phyloP scores from a whole-genome alignment of 1,140 invertebrate genomes.

The Oryctes rhinoceros region DNA sequence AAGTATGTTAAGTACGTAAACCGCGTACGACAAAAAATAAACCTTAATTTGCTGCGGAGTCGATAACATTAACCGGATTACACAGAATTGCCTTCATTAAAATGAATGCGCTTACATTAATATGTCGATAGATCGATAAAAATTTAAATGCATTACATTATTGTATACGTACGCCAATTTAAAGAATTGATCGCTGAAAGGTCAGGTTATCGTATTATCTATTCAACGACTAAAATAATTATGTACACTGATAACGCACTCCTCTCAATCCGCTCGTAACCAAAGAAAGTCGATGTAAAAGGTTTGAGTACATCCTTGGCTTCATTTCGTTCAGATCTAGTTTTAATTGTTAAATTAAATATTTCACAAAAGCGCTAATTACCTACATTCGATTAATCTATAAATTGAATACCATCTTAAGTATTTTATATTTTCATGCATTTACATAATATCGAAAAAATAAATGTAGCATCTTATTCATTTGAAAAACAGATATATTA shows the following conservation, averaged over 20 bases:
- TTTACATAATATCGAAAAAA: no score
- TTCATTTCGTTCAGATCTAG: background rate
- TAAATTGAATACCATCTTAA: background rate
- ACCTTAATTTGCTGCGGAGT: no score
- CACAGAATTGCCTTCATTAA: no score
- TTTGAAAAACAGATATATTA: background rate
- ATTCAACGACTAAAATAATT: background rate
- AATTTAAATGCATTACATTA: conserved; percentile 1
- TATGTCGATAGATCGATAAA: background rate
- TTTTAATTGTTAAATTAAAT: background rate
- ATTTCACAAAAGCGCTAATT: background rate
- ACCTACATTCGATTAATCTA: background rate
- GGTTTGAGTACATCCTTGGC: background rate
- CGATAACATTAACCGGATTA: no score
- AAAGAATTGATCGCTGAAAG: background rate
- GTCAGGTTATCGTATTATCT: background rate
- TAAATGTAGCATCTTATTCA: background rate
- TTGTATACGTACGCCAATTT: background rate
- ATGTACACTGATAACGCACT: background rate
- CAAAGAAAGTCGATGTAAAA: background rate
- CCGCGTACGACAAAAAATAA: no score
- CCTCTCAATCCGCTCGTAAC: background rate
- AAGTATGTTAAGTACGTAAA: no score
- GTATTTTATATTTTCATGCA: no score
- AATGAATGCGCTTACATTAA: background rate